Conservation (phyloP, 2,888 invertebrate species). For the Panzeria rudis region DNA sequence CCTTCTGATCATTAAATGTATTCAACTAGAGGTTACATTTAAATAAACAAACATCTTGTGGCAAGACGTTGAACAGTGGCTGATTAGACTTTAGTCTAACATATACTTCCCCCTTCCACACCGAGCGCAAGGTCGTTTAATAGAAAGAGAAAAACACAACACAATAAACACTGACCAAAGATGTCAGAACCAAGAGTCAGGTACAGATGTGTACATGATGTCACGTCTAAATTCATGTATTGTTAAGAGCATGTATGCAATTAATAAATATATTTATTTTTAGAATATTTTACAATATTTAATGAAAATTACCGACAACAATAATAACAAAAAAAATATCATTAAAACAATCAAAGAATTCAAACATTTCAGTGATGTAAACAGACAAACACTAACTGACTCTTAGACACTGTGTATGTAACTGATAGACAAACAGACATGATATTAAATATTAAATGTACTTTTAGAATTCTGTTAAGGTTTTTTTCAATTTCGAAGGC, state of each 20-base stretch:
- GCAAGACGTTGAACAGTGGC: conserved; percentile 17
- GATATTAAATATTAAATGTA: conserved; percentile 35
- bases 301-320: conserved; percentile 28
- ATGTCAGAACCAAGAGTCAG: conserved; percentile 22
- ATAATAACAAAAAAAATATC: neutral
- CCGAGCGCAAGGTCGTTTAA: conserved; percentile 69
- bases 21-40: conserved; percentile 10
- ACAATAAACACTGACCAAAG: conserved; percentile 29
- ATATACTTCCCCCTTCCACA: conserved; percentile 44
- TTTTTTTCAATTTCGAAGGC: conserved; percentile 28
- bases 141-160: neutral
- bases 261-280: conserved; percentile 66
- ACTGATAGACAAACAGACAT: neutral
- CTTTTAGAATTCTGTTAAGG: conserved; percentile 43
- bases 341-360: conserved; percentile 40
- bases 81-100: conserved; percentile 22
- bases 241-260: conserved; percentile 56
- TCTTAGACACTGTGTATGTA: neutral
- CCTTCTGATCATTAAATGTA: conserved; percentile 9
- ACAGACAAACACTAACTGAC: neutral
- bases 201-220: conserved; percentile 57
- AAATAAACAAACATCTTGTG: conserved; percentile 50
- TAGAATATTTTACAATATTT: conserved; percentile 59
- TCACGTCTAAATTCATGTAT: conserved; percentile 55
- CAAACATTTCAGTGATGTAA: conserved; percentile 48